Conservation (phyloP, 2,888 invertebrate genomes). For the Panorpa germanica region DNA sequence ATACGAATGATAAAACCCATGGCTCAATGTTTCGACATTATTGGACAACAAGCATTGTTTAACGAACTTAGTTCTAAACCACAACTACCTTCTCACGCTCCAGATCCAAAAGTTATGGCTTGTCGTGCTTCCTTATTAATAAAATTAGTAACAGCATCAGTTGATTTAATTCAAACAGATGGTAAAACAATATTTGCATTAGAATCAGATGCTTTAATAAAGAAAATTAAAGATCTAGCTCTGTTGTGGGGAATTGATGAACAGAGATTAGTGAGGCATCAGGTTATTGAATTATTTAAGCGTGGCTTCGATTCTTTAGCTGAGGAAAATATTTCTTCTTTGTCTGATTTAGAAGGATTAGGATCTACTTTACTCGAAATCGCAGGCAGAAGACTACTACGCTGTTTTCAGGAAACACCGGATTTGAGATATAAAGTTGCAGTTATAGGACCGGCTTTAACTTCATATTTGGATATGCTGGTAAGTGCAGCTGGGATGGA, state of each 20-base stretch:
- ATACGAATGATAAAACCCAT: slow-evolving; percentile 54
- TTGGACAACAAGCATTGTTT: slow-evolving; percentile 32
- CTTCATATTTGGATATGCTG: slow-evolving; percentile 52
- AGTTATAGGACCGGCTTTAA: slow-evolving; percentile 55
- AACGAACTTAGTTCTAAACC: slow-evolving; percentile 26
- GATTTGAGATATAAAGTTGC: slow-evolving; percentile 47
- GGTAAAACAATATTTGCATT: slow-evolving; percentile 29
- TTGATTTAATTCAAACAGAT: slow-evolving; percentile 48
- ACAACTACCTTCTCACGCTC: slow-evolving; percentile 36
- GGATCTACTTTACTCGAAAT: slow-evolving; percentile 56
- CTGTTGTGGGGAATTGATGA: slow-evolving; percentile 58
- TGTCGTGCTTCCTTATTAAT: slow-evolving; percentile 54
- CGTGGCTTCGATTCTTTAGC: slow-evolving; percentile 41
- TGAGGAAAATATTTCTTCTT: slow-evolving; percentile 38
- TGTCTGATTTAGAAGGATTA: slow-evolving; percentile 48
- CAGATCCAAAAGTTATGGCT: slow-evolving; percentile 47
- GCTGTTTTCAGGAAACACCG: slow-evolving; percentile 37
- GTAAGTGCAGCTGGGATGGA: too few relatives aligned
- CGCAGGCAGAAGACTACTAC: slow-evolving; percentile 61
- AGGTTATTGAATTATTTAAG: slow-evolving; percentile 42
- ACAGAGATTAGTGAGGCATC: slow-evolving; percentile 55
- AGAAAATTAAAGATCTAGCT: slow-evolving; percentile 47
- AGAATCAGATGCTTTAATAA: slow-evolving; percentile 46
- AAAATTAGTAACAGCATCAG: slow-evolving; percentile 50
- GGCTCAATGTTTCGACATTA: slow-evolving; percentile 59